Conservation (phyloP, 1,140 invertebrate genomes). For the Diorhabda elongata region DNA sequence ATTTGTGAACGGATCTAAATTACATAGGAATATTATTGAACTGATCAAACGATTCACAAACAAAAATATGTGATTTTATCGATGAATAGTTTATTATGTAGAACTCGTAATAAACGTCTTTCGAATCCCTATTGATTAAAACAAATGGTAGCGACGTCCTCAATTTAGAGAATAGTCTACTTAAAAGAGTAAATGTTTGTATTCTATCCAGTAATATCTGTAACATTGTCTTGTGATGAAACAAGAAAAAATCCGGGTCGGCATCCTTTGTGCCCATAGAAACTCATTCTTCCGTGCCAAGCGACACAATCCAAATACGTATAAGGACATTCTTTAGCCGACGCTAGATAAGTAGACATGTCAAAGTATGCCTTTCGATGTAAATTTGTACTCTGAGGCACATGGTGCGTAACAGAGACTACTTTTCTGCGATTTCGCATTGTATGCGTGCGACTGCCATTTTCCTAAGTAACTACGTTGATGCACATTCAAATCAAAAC, state of each 20-base stretch:
- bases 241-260: constrained; percentile 41
- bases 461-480: not conserved
- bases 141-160: constrained; percentile 21
- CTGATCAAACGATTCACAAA: not conserved
- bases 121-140: constrained; percentile 15
- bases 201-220: constrained; percentile 34
- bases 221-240: constrained; percentile 42
- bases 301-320: constrained; percentile 44
- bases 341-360: constrained; percentile 43
- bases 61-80: constrained; percentile 14
- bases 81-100: not conserved
- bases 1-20: not conserved
- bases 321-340: constrained; percentile 45
- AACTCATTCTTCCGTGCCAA: constrained; percentile 40
- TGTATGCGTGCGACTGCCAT: constrained; percentile 11
- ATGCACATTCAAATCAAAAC: constrained; percentile 1
- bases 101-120: constrained; percentile 7
- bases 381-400: constrained; percentile 43
- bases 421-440: constrained; percentile 12
- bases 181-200: constrained; percentile 26
- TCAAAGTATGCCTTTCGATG: constrained; percentile 44
- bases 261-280: constrained; percentile 41
- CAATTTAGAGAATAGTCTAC: constrained; percentile 24
- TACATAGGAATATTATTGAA: not conserved
- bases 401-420: constrained; percentile 33